Evolutionary conservation across 2,113 vertebrate species (phyloP), one percentile per base, ranked within the genome.

Genomic region (Ciconia stormi): DNA sequence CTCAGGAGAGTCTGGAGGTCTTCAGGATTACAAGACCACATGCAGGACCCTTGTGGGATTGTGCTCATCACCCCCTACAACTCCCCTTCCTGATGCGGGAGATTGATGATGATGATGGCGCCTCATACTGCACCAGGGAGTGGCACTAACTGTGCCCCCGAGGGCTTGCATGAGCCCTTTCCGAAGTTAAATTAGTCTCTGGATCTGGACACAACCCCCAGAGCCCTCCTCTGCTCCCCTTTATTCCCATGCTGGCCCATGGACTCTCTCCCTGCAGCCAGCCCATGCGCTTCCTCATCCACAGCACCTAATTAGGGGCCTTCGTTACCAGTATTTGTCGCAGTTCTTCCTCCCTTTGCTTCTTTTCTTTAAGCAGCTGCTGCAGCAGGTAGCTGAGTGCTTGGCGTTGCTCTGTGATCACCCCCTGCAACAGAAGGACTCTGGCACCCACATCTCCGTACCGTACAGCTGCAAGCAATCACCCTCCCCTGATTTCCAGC

Each of bases 321-420:
- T 53, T 65, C 2, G 0, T 98, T 97, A 99, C 99, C 99, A 99
- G 98, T 85, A 99, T 97, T 25, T 98, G 98, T 21, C 49, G 98
- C 20, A 99, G 98, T 44, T 99, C 99, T 49, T 98, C 97, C 95
- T 99, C 99, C 34, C 99, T 98, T 86, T 99, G 98, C 61, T 98
- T 97, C 94, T 99, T 99, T 91, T 99, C 99, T 90, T 99, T 99
- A 93, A 99, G 98, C 74, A 99, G 98, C 97, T 99, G 99, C 97
- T 99, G 99, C 92, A 99, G 97, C 94, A 99, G 95, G 83, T 97
- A 97, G 53, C 98, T 96, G 2, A 99, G 98, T 0, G 98, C 98
- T 5, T 96, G 97, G 42, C 99, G 98, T 93, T 99, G 99, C 63
- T 99, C 98, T 2, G 92, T 95, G 82, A 99, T 97, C 63, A 94